These are phyloP conservation scores for Tapirus indicus DNA, from an alignment of 2,797 vertebrate genomes.

Conservation along the genomic window DNA sequence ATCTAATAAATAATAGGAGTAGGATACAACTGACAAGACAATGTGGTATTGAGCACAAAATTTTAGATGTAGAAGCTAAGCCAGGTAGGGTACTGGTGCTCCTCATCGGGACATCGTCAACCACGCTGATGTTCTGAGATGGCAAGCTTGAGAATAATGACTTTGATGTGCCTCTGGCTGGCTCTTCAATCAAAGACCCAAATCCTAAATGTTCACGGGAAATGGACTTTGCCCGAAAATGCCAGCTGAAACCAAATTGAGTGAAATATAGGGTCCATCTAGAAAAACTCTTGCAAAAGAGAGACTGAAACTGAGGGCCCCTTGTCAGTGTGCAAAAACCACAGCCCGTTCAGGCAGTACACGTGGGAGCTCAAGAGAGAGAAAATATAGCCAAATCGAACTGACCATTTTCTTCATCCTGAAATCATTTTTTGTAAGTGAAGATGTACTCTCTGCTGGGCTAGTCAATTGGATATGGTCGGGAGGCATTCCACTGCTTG, in stretches of 20 bases:
- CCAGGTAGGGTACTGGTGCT: neutral
- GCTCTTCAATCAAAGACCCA: neutral
- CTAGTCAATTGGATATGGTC: neutral
- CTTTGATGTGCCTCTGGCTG: neutral
- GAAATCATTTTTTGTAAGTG: constrained; percentile 2
- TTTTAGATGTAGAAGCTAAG: neutral
- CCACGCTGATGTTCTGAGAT: neutral
- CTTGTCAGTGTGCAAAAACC: constrained; percentile 19
- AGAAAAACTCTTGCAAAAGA: neutral
- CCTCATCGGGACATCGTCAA: neutral
- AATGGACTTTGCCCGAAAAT: neutral
- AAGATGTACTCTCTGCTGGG: neutral
- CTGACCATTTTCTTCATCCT: neutral
- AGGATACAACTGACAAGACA: neutral
- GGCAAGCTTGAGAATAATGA: neutral
- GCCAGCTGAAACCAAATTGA: neutral
- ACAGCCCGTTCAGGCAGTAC: neutral
- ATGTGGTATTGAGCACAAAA: neutral
- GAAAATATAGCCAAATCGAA: neutral
- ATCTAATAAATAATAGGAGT: neutral
- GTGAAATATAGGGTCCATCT: neutral
- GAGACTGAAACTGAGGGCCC: neutral
- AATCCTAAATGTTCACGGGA: neutral
- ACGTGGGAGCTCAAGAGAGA: neutral
- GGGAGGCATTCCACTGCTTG: neutral